Conservation (phyloP, 2,888 invertebrate genomes). For the Rhagium mordax region DNA sequence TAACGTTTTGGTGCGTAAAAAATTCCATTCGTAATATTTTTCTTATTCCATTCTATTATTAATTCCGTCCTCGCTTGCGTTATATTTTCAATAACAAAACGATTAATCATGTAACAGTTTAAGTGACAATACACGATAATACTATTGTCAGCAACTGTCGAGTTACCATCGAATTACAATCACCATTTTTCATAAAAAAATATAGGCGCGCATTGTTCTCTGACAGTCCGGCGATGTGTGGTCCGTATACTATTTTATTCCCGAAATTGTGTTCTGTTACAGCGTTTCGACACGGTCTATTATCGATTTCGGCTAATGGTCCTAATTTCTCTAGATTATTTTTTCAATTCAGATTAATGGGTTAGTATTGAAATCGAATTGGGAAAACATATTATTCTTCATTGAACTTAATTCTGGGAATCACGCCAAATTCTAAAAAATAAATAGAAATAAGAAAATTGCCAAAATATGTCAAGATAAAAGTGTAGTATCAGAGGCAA, state of each 20-base stretch:
- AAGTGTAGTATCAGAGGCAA: too few species aligned
- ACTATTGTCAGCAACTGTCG: constrained; percentile 53
- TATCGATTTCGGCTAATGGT: constrained; percentile 21
- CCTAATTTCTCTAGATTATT: neutral
- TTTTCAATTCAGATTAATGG: neutral
- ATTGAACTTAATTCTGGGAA: too few species aligned
- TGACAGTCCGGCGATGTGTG: constrained; percentile 42
- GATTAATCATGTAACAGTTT: constrained; percentile 56
- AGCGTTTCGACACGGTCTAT: constrained; percentile 37
- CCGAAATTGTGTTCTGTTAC: constrained; percentile 39
- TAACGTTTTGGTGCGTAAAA: neutral
- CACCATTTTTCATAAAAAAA: constrained; percentile 50
- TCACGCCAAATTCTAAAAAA: too few species aligned
- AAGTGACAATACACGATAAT: constrained; percentile 49
- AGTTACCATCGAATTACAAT: constrained; percentile 39
- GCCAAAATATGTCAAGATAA: too few species aligned
- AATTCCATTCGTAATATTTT: constrained; percentile 10
- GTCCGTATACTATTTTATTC: constrained; percentile 47
- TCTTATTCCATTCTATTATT: constrained; percentile 12
- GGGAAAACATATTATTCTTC: too few species aligned
- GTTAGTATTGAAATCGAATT: too few species aligned
- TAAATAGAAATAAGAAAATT: too few species aligned
- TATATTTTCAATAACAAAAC: constrained; percentile 58
- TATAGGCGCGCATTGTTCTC: constrained; percentile 45
- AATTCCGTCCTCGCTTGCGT: constrained; percentile 2